These are phyloP conservation scores for Steinernema carpocapsae DNA, from an alignment of 2,888 invertebrate genomes.

Conservation along the genomic window DNA sequence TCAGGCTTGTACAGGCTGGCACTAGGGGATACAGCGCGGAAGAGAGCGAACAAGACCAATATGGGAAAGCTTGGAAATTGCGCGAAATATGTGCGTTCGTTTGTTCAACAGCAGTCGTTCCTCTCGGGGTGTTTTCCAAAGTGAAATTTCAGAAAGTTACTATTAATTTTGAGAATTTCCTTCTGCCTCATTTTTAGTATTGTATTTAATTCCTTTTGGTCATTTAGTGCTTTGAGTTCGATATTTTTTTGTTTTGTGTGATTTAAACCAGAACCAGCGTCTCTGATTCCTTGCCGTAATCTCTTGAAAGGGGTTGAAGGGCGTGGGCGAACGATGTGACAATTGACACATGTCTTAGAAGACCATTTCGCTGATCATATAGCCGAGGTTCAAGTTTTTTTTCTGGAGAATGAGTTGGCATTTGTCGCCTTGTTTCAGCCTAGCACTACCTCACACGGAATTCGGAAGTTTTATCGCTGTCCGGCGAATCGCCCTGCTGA, in stretches of 20 bases:
- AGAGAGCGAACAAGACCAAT: too few relatives aligned
- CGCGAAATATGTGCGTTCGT: too few relatives aligned
- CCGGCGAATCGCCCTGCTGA: slow-evolving; percentile 4
- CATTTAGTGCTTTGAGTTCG: too few relatives aligned
- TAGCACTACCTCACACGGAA: slow-evolving; percentile 35
- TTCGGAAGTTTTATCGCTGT: slow-evolving; percentile 34
- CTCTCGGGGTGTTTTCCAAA: too few relatives aligned
- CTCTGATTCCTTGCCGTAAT: not conserved
- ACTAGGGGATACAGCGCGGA: slow-evolving; percentile 22
- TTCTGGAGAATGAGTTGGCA: slow-evolving; percentile 1
- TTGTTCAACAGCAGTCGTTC: too few relatives aligned
- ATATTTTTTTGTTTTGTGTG: too few relatives aligned
- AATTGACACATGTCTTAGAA: not conserved
- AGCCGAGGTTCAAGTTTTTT: slow-evolving; percentile 2
- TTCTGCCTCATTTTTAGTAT: not conserved
- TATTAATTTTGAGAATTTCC: not conserved
- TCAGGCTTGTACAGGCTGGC: slow-evolving; percentile 26
- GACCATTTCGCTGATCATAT: slow-evolving; percentile 19
- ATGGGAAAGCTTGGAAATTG: too few relatives aligned
- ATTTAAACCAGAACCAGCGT: too few relatives aligned
- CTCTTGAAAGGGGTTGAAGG: not conserved
- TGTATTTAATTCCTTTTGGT: too few relatives aligned
- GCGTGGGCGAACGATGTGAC: not conserved
- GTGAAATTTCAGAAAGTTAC: too few relatives aligned
- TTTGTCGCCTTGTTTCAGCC: slow-evolving; percentile 25